Conservation (phyloP, 2,113 vertebrate species). For the Xiphophorus couchianus region DNA sequence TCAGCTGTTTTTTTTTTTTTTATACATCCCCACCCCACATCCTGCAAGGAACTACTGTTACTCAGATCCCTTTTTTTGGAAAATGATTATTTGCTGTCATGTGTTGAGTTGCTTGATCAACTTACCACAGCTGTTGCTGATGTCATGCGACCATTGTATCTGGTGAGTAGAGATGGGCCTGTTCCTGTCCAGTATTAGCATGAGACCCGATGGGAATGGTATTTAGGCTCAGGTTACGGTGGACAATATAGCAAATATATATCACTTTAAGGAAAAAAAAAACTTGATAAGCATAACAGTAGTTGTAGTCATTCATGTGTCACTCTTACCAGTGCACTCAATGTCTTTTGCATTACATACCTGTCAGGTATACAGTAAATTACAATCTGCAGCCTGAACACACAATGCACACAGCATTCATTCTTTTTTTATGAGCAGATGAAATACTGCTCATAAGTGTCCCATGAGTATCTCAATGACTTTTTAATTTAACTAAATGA, state of each 20-base stretch:
- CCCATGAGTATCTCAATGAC: too few species aligned
- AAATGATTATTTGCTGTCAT: slow-evolving; percentile 6
- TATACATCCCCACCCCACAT: neutral
- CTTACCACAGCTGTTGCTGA: slow-evolving; percentile 28
- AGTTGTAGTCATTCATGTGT: neutral
- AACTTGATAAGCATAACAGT: neutral
- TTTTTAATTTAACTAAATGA: too few species aligned
- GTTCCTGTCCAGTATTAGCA: neutral
- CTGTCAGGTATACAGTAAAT: neutral
- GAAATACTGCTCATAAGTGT: neutral
- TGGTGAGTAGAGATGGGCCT: neutral
- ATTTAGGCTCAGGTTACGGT: neutral
- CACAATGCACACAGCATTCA: neutral
- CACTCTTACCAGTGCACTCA: neutral
- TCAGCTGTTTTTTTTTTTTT: neutral
- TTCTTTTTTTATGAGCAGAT: too few species aligned
- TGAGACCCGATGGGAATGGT: neutral
- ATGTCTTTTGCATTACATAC: neutral
- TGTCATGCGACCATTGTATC: slow-evolving; percentile 34
- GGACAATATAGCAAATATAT: neutral
- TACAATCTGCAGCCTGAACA: neutral
- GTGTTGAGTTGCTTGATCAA: neutral
- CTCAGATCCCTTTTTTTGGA: neutral
- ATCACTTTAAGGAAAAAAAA: neutral
- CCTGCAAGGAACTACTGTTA: neutral